Conservation (phyloP, 2,888 invertebrate species). For the Agonopterix alstromeriana region DNA sequence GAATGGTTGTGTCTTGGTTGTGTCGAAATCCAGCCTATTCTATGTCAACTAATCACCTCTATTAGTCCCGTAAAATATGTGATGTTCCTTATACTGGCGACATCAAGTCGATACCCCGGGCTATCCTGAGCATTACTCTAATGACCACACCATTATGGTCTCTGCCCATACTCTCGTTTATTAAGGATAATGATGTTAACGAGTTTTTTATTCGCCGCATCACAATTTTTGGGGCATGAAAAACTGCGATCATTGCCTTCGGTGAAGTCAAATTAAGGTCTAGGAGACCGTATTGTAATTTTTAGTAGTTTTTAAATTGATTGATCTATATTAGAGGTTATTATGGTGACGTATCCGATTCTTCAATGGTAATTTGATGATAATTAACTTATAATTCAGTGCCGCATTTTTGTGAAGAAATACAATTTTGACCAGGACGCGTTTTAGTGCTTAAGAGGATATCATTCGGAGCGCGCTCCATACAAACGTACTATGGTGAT, state of each 20-base stretch:
- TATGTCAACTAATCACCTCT: background rate
- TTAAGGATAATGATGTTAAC: conserved; percentile 63
- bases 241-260: conserved; percentile 31
- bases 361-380: no score
- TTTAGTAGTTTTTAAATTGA: background rate
- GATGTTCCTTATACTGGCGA: conserved; percentile 29
- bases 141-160: conserved; percentile 52
- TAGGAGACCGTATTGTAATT: background rate
- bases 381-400: no score
- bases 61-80: conserved; percentile 9
- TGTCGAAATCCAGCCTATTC: no score
- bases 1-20: no score
- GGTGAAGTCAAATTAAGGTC: conserved; percentile 36
- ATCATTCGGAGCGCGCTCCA: no score
- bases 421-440: no score
- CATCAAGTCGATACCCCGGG: conserved; percentile 36
- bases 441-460: no score
- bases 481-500: no score
- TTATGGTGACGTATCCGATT: no score
- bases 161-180: conserved; percentile 52
- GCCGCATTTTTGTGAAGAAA: no score
- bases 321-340: no score
- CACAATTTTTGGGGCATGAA: conserved; percentile 37
- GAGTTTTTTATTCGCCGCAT: conserved; percentile 51
- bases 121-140: conserved; percentile 42